phyloP scores from a whole-genome alignment of 2,888 invertebrate species.

The Pristionchus fissidentatus region DNA sequence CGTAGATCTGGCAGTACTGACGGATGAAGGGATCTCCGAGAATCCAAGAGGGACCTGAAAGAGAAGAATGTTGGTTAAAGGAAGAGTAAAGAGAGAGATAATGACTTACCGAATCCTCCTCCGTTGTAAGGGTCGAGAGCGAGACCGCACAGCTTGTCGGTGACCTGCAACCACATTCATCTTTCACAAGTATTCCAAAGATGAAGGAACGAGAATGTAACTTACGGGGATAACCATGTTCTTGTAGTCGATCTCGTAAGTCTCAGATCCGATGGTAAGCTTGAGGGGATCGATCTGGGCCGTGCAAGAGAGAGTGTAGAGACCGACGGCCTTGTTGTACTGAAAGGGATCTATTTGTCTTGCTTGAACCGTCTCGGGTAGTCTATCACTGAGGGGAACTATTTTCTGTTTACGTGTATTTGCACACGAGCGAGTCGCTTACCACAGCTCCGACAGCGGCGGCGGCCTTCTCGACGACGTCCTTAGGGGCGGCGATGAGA shows the following conservation, averaged over 20 bases:
- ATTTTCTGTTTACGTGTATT: too few relatives aligned
- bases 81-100: not conserved
- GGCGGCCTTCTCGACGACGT: conserved; percentile 15
- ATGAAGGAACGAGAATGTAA: not conserved
- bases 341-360: not conserved
- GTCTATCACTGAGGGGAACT: not conserved
- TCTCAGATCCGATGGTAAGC: not conserved
- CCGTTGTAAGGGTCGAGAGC: not conserved
- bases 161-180: not conserved
- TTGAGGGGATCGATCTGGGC: not conserved
- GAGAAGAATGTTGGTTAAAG: not conserved
- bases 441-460: conserved; percentile 34
- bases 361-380: not conserved
- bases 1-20: conserved; percentile 65
- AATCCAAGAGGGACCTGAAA: conserved; percentile 56
- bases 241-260: not conserved
- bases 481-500: conserved; percentile 23
- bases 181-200: not conserved
- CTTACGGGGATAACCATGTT: conserved; percentile 35
- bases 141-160: not conserved
- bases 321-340: not conserved
- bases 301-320: not conserved
- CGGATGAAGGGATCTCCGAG: conserved; percentile 65
- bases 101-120: not conserved
- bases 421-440: not conserved